Evolutionary conservation across 2,113 vertebrate species (phyloP), one percentile per base, ranked within the genome.

Genomic region (Scalopus aquaticus): DNA sequence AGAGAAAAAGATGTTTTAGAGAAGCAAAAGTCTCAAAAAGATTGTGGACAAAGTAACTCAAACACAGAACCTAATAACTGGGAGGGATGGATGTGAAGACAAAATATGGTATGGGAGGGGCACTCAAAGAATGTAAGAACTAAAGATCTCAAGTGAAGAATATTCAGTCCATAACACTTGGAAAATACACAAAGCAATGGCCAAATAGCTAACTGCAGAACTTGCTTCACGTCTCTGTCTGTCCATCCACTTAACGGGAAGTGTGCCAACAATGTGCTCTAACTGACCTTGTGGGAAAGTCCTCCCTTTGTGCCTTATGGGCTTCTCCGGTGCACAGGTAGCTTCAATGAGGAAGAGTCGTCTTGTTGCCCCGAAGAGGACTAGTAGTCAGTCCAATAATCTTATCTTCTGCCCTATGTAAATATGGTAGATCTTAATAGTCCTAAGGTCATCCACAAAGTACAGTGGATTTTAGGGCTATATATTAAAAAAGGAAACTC

Each of bases 341-440:
- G 98, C 98, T 98, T 98, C 98, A 98, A 92, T 97, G 97, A 98
- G 96, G 98, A 98, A 98, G 94, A 98, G 97, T 97, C 97, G 97
- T 98, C 98, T 98, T 98, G 97, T 98, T 98, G 98, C 97, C 97
- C 98, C 95, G 97, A 94, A 98, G 98, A 98, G 98, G 97, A 98
- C 98, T 98, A 98, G 98, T 96, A 98, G 97, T 98, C 98, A 98
- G 98, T 97, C 98, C 98, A 98, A 98, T 98, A 98, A 98, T 97
- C 97, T 98, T 98, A 98, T 98, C 98, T 98, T 98, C 98, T 98
- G 98, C 98, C 98, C 97, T 98, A 98, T 98, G 96, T 98, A 98
- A 97, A 98, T 98, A 98, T 88, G 97, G 98, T 97, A 98, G 97
- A 98, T 98, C 98, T 98, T 98, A 98, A 98, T 97, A 98, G 98